Base-by-base conservation (phyloP, 2,888 invertebrate species). In the Cerceris ruficornis region DNA sequence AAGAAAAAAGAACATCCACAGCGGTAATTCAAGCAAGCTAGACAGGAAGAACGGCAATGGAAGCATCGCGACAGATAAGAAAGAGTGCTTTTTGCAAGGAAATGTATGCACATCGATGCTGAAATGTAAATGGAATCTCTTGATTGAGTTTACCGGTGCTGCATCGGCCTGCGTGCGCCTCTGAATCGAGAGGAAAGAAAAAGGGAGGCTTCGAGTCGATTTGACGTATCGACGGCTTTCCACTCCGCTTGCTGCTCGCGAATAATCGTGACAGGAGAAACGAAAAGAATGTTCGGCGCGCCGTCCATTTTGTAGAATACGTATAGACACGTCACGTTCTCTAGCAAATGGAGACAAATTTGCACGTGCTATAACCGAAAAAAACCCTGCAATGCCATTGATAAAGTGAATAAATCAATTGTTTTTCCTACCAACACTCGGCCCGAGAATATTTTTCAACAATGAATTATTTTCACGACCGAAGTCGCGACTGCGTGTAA, bases 181-280 rank as follows among this genome's bases (percentile, higher is more conserved):
- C 75, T 71, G 69, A 41, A 13, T 50, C 50, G 14, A 52, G 52
- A 52, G 57, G 41, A 69, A 80, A 75, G 62, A 83, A 81, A 74
- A 75, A 77, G 61, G 69, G 49, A 39, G 49, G 59, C 41, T 11
- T 14, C 64, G 73, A 75, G 75, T 67, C 75, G 74, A 78, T 83
- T 84, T 83, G 84, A 84, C 85, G 75, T 84, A 84, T 84, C 84
- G 85, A 85, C 81, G 78, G 77, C 62, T 81, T 83, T 83, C 69
- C 83, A 61, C 74, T 76, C 9, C 67, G 71, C 70, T 82, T 69
- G 69, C 77, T 67, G 67, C 60, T 77, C 65, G 69, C 78, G 75
- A 77, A 81, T 84, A 81, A 84, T 78, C 78, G 67, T 71, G 79
- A 81, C 77, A 52, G 69, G 49, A 52, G 70, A 58, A 74, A 52